Percentiles rank a stretch among this genome's conserved stretches.
phyloP scores from a whole-genome alignment of 2,113 vertebrate species.

The Danio rerio region DNA sequence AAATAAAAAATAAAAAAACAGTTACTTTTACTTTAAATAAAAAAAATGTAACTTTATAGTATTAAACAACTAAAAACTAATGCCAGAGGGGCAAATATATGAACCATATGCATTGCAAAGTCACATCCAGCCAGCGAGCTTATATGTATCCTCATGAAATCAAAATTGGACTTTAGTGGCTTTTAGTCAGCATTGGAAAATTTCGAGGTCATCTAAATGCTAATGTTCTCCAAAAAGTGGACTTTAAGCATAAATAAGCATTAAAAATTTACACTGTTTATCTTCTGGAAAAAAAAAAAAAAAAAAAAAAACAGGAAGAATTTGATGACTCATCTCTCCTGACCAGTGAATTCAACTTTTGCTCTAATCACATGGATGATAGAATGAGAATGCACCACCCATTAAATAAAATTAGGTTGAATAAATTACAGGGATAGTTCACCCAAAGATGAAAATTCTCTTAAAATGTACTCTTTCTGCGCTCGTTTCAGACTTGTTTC shows the following conservation, averaged over 20 bases:
- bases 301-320: too few species aligned
- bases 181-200: not conserved
- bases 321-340: not conserved
- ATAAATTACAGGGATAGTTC: too few species aligned
- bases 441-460: too few species aligned
- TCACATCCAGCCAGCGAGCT: not conserved
- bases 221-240: not conserved
- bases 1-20: not conserved
- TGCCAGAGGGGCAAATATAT: not conserved
- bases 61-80: not conserved
- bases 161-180: not conserved
- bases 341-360: not conserved
- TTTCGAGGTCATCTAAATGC: constrained; percentile 20
- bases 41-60: not conserved
- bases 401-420: not conserved
- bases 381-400: not conserved
- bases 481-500: too few species aligned
- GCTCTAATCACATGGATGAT: not conserved
- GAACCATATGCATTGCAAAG: not conserved
- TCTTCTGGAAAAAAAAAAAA: not conserved
- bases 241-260: not conserved
- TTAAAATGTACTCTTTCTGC: too few species aligned
- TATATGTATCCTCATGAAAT: not conserved
- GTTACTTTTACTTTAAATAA: not conserved
- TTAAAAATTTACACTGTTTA: not conserved